Evolutionary conservation across 2,888 invertebrate species (phyloP).

Genomic region (Nematopogon swammerdamellus): DNA sequence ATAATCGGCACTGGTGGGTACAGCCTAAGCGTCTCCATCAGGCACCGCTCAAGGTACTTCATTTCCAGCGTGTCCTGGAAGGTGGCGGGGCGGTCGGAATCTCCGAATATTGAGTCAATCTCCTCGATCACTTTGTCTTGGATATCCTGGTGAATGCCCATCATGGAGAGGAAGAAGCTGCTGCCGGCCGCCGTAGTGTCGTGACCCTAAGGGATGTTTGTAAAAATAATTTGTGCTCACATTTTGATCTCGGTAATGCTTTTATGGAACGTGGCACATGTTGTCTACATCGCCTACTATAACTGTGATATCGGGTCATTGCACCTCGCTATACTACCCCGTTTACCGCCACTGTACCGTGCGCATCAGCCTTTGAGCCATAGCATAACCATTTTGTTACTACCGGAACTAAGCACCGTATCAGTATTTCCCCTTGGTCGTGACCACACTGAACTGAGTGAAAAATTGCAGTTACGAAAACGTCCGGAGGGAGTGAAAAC

Average conservation of each 20-base stretch:
- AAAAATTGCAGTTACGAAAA: too few species aligned
- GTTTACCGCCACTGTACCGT: too few species aligned
- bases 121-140: constrained; percentile 73
- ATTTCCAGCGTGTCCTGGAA: constrained; percentile 82
- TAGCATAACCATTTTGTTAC: too few species aligned
- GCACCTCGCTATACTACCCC: too few species aligned
- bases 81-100: constrained; percentile 70
- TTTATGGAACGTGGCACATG: neutral
- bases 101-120: constrained; percentile 71
- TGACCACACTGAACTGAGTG: too few species aligned
- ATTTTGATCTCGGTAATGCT: neutral
- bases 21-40: constrained; percentile 76
- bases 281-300: neutral
- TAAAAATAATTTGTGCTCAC: too few species aligned
- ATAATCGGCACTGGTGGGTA: constrained; percentile 80
- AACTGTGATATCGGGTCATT: too few species aligned
- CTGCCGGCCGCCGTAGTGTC: constrained; percentile 81
- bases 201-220: constrained; percentile 65
- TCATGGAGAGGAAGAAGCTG: constrained; percentile 75
- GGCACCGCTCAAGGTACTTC: constrained; percentile 79
- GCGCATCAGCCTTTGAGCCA: too few species aligned
- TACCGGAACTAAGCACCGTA: too few species aligned
- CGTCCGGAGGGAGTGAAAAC: too few species aligned
- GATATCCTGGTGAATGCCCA: constrained; percentile 71
- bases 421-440: too few species aligned